A percentile compares a stretch with the other conserved stretches of the same genome.
phyloP scores from a whole-genome alignment of 2,113 vertebrate genomes.

The Alethe diademata region DNA sequence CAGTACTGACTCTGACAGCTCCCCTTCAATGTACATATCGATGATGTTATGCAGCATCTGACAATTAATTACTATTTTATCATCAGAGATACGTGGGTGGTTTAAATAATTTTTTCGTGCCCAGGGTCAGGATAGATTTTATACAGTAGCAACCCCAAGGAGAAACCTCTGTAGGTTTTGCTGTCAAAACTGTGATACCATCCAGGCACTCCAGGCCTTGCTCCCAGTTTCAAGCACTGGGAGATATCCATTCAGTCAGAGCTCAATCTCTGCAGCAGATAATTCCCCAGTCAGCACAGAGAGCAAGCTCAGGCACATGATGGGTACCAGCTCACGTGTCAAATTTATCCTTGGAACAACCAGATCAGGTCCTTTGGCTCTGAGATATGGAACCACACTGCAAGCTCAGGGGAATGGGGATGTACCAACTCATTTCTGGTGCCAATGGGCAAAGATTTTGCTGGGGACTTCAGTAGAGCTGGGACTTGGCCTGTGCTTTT shows the following conservation, averaged over 20 bases:
- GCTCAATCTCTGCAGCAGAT: accelerated
- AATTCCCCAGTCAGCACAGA: not conserved
- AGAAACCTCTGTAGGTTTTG: not conserved
- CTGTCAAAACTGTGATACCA: not conserved
- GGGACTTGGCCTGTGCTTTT: not conserved
- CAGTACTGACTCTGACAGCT: not conserved
- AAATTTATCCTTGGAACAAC: not conserved
- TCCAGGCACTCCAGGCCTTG: not conserved
- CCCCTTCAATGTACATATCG: not conserved
- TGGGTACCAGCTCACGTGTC: accelerated
- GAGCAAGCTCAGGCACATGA: accelerated
- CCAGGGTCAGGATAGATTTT: not conserved
- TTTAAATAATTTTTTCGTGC: not conserved
- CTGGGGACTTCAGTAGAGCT: not conserved
- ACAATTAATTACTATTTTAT: not conserved
- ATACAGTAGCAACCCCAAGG: not conserved
- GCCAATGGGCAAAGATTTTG: not conserved
- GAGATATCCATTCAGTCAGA: not conserved
- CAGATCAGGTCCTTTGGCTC: not conserved
- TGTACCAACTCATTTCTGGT: not conserved
- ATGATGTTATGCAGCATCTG: not conserved
- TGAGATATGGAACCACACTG: not conserved
- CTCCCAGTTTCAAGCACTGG: not conserved
- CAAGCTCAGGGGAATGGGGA: not conserved
- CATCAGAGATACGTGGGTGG: not conserved